These are phyloP conservation scores for Papilio demoleus DNA, from an alignment of 2,888 invertebrate species.

Conservation along the genomic window DNA sequence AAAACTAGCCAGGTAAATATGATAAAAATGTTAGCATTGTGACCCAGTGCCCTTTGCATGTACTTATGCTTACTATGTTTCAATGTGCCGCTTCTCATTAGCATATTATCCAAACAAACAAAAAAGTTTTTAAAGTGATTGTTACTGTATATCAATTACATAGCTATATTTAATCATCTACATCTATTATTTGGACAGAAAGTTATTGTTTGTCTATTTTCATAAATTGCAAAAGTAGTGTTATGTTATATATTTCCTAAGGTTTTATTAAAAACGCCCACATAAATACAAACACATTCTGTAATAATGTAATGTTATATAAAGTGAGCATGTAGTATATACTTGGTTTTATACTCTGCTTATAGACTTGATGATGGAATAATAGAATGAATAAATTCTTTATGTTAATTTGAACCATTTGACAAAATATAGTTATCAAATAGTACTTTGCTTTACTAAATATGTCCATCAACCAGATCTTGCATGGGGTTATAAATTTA, in stretches of 20 bases:
- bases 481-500: too few species aligned
- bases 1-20: not conserved
- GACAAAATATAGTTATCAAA: too few species aligned
- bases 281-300: not conserved
- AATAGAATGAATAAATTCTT: too few species aligned
- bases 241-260: not conserved
- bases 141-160: not conserved
- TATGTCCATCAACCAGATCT: too few species aligned
- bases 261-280: not conserved
- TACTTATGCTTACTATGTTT: not conserved
- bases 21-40: not conserved
- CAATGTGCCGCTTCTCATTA: slow-evolving; percentile 8
- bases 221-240: not conserved
- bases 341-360: not conserved
- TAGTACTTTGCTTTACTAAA: too few species aligned
- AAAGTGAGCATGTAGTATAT: not conserved
- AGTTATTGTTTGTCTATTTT: not conserved
- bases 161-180: not conserved
- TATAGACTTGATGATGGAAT: too few species aligned
- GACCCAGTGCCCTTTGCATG: not conserved
- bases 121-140: not conserved
- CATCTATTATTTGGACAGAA: not conserved
- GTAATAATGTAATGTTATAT: not conserved
- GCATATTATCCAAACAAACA: slow-evolving; percentile 10
- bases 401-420: too few species aligned